Evolutionary conservation across 2,113 vertebrate species (phyloP).

Genomic region (Lethenteron reissneri): DNA sequence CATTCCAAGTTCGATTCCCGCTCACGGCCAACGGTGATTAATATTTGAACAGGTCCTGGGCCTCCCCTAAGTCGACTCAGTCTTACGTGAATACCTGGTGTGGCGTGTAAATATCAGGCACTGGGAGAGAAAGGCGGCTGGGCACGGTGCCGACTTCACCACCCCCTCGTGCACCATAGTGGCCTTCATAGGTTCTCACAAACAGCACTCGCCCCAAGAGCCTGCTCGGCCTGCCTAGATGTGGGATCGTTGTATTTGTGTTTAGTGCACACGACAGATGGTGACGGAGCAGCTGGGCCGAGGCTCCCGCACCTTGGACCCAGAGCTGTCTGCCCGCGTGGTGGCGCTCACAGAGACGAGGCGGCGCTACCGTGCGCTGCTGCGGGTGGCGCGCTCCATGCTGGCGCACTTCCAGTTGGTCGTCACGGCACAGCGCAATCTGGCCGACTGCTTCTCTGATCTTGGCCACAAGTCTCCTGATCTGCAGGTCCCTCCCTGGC

Average conservation of each 20-base stretch:
- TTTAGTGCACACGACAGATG: constrained; percentile 5
- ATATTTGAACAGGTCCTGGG: no score
- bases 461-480: neutral
- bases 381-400: neutral
- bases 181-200: no score
- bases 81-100: neutral
- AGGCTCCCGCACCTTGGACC: constrained; percentile 3
- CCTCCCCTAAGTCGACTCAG: no score
- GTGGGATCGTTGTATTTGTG: neutral
- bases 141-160: no score
- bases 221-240: no score
- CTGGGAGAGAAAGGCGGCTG: no score
- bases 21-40: no score
- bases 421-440: neutral
- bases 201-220: no score
- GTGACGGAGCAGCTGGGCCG: constrained; percentile 3
- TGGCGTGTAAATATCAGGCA: no score
- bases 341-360: neutral
- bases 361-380: neutral
- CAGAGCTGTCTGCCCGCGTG: constrained; percentile 2
- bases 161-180: no score
- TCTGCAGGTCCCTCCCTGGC: neutral
- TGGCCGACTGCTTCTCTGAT: neutral
- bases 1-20: no score
- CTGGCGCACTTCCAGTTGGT: neutral